A percentile compares a stretch with the other conserved stretches of the same genome.
Conservation (phyloP, 2,113 vertebrate genomes). For the Actenoides lindsayi region DNA sequence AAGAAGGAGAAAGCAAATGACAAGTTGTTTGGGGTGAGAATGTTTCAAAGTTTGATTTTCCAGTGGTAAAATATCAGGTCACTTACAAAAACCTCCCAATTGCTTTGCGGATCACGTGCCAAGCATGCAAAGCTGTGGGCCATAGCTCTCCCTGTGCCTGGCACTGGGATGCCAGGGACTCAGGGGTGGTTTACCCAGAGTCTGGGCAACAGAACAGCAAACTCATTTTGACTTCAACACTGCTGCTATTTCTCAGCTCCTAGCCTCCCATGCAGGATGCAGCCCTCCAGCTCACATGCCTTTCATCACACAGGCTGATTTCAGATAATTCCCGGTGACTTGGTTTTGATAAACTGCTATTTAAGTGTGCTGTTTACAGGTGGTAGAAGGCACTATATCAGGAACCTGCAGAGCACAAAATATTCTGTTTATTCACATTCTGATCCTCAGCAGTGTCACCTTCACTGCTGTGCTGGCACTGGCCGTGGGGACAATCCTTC, state of each 20-base stretch:
- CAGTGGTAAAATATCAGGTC: not conserved
- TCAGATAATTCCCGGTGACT: not conserved
- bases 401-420: not conserved
- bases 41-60: not conserved
- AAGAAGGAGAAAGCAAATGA: not conserved
- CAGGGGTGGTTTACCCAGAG: not conserved
- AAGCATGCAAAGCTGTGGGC: not conserved
- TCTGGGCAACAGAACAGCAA: not conserved
- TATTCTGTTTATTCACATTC: not conserved
- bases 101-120: not conserved
- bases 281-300: not conserved
- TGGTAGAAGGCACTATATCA: not conserved
- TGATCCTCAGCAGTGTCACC: not conserved
- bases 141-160: not conserved
- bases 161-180: not conserved
- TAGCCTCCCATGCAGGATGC: rapidly evolving
- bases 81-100: not conserved
- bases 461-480: rapidly evolving
- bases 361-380: not conserved
- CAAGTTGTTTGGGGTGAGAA: not conserved
- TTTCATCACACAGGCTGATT: not conserved
- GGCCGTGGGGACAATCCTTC: rapidly evolving
- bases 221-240: not conserved
- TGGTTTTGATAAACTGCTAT: not conserved
- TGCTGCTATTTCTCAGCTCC: not conserved